phyloP scores from a whole-genome alignment of 2,113 vertebrate genomes.

The Probosciger aterrimus region DNA sequence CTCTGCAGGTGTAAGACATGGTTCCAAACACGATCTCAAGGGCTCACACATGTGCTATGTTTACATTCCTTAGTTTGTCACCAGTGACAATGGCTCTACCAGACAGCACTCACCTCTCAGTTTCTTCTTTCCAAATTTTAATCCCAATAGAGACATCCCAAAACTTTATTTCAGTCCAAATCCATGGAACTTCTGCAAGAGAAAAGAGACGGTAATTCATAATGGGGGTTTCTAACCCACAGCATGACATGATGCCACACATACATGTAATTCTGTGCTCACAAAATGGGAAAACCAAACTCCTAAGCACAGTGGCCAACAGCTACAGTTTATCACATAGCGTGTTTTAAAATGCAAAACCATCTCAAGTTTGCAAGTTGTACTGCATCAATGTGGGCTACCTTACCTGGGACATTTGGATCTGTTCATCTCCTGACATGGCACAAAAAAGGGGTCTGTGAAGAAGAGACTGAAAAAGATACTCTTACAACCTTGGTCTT shows the following conservation, averaged over 20 bases:
- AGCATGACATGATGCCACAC: not conserved
- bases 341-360: not conserved
- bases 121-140: constrained; percentile 66
- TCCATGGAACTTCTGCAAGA: constrained; percentile 74
- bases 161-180: constrained; percentile 71
- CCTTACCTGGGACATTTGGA: not conserved
- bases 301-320: not conserved
- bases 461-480: not conserved
- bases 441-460: not conserved
- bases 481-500: not conserved
- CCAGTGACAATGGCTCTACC: not conserved
- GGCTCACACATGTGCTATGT: fast-evolving
- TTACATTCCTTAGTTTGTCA: not conserved
- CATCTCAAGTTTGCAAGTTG: not conserved
- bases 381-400: too few relatives aligned
- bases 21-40: not conserved
- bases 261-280: not conserved
- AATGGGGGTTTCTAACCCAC: not conserved
- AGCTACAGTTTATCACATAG: not conserved
- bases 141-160: constrained; percentile 69
- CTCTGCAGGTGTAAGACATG: not conserved
- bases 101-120: constrained; percentile 67
- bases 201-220: constrained; percentile 1
- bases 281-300: not conserved
- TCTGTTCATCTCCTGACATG: not conserved